Evolutionary conservation across 2,113 vertebrate species (phyloP), one percentile per base, ranked within the genome.

Genomic region (Eolophus roseicapilla): DNA sequence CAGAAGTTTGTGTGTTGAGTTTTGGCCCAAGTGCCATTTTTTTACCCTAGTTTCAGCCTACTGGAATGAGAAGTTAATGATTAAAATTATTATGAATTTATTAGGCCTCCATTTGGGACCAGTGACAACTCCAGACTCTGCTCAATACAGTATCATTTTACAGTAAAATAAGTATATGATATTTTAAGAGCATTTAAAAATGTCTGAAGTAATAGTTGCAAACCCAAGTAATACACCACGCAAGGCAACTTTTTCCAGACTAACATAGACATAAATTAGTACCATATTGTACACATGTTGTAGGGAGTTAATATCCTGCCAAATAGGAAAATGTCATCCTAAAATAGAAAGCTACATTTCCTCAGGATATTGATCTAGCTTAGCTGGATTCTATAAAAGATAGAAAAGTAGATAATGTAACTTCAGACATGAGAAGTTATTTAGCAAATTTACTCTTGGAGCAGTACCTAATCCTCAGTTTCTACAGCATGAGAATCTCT

Each of bases 271-370:
- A 81, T 47, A 97, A 97, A 97, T 97, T 96, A 96, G 53, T 91
- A 94, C 82, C 94, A 93, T 96, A 96, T 81, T 96, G 90, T 95
- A 91, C 89, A 95, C 90, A 95, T 91, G 82, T 74, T 95, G 57
- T 43, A 92, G 87, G 95, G 94, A 87, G 82, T 83, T 90, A 96
- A 92, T 95, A 96, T 96, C 86, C 94, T 95, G 87, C 95, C 93
- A 96, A 96, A 94, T 6, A 91, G 37, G 70, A 89, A 97, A 97
- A 97, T 94, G 63, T 96, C 78, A 97, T 90, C 91, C 94, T 96
- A 95, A 97, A 97, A 97, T 93, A 97, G 96, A 97, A 88, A 96
- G 80, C 37, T 86, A 93, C 91, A 92, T 96, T 96, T 97, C 91
- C 94, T 91, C 75, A 96, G 86, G 50, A 94, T 97, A 96, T 84